phyloP scores from a whole-genome alignment of 2,888 invertebrate species.

The Digitonthophagus gazella region DNA sequence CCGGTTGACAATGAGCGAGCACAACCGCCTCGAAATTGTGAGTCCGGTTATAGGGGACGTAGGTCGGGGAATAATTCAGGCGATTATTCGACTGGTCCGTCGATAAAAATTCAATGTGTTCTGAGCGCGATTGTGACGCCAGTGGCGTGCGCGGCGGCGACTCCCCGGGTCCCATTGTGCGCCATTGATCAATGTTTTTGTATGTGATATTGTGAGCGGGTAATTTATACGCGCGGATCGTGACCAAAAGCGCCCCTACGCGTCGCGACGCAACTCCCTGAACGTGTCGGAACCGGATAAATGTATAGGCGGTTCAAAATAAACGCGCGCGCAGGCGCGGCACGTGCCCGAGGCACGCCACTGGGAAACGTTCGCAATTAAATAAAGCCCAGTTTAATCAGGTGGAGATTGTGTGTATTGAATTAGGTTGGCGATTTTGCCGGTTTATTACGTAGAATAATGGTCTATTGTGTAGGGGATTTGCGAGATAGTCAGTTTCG shows the following conservation, averaged over 20 bases:
- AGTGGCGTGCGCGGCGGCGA: conserved; percentile 13
- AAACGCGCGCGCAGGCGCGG: conserved; percentile 2
- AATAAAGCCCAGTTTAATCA: conserved; percentile 10
- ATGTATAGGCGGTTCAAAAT: conserved; percentile 1
- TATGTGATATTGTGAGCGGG: conserved; percentile 41
- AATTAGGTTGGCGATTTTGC: conserved; percentile 8
- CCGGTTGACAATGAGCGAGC: neutral
- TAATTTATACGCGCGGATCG: conserved; percentile 5
- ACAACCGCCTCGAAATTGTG: neutral
- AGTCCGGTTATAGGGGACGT: neutral
- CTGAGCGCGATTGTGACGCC: conserved; percentile 9
- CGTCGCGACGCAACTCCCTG: conserved; percentile 4
- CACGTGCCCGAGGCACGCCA: neutral
- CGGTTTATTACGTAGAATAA: conserved; percentile 4
- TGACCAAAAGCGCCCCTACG: conserved; percentile 3
- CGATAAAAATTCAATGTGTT: conserved; percentile 36
- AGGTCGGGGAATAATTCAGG: neutral
- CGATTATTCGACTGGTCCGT: conserved; percentile 30
- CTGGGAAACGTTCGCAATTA: conserved; percentile 6
- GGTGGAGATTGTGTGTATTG: conserved; percentile 11
- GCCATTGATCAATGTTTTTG: conserved; percentile 43
- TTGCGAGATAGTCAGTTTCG: neutral
- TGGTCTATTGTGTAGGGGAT: neutral
- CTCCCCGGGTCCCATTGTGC: conserved; percentile 39
- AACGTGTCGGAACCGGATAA: conserved; percentile 9